Base-by-base conservation (phyloP, 2,113 vertebrate genomes). In the Takifugu bimaculatus region DNA sequence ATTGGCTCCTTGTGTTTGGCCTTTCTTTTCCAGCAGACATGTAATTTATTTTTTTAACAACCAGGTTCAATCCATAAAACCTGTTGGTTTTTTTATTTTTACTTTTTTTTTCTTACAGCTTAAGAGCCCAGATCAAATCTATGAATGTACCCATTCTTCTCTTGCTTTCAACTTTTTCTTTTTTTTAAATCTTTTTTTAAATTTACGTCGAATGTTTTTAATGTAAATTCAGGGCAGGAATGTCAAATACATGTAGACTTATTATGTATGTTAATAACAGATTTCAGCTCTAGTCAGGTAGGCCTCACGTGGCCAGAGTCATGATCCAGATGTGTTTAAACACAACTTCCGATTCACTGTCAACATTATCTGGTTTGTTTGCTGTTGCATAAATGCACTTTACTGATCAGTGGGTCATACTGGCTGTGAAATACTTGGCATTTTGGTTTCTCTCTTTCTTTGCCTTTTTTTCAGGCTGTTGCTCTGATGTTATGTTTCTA, bases 361-460 rank as follows among this genome's bases (percentile, higher is more conserved):
- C 85, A 85, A 85, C 86, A 88, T 85, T 79, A 83, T 83, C 82
- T 79, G 86, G 86, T 88, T 88, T 86, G 80, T 88, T 86, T 89
- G 81, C 79, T 89, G 88, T 90, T 87, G 88, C 86, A 90, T 88
- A 88, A 87, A 90, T 90, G 91, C 88, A 90, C 90, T 92, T 92
- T 92, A 91, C 88, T 87, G 90, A 88, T 85, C 75, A 80, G 87
- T 82, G 84, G 85, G 77, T 87, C 81, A 77, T 76, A 77, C 45
- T 87, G 81, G 83, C 85, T 85, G 87, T 87, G 81, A 89, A 87
- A 85, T 77, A 72, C 80, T 77, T 89, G 84, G 74, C 75, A 81
- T 82, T 84, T 84, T 84, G 83, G 75, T 78, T 78, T 85, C n/a
- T 48, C 15, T n/a, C 6, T n/a, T 14, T 45, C 10, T 43, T 78